phyloP scores from a whole-genome alignment of 2,113 vertebrate species.

The Leptobrachium ailaonicum region DNA sequence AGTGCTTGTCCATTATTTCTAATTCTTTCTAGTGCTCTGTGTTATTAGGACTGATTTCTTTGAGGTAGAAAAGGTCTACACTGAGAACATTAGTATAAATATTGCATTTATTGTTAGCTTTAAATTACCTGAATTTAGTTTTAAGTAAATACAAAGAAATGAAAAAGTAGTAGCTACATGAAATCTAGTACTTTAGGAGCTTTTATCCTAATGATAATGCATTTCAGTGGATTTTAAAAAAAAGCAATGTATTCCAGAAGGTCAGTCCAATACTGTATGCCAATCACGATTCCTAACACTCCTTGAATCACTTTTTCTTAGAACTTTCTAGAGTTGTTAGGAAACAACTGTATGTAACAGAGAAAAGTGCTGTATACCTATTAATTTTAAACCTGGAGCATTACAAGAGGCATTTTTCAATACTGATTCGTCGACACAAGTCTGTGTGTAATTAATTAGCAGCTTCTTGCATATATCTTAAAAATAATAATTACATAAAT shows the following conservation, averaged over 20 bases:
- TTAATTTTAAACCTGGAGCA: too few relatives aligned
- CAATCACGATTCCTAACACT: neutral
- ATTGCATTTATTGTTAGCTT: conserved; percentile 17
- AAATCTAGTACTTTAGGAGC: conserved; percentile 8
- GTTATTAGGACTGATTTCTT: neutral
- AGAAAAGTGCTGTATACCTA: neutral
- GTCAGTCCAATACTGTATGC: neutral
- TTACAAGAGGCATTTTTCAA: too few relatives aligned
- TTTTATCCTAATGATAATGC: conserved; percentile 27
- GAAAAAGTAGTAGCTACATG: neutral
- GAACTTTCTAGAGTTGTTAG: neutral
- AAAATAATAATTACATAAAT: too few relatives aligned
- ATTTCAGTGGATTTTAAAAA: neutral
- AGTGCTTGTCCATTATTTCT: conserved; percentile 26
- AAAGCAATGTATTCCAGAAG: neutral
- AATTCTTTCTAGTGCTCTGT: neutral
- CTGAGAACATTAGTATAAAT: conserved; percentile 25
- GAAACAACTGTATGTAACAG: neutral
- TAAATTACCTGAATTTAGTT: conserved; percentile 11
- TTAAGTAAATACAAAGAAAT: neutral
- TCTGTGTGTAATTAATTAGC: too few relatives aligned
- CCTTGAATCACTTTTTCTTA: neutral
- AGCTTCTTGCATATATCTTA: too few relatives aligned
- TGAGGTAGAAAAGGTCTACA: conserved; percentile 11
- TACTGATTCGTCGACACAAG: too few relatives aligned